Evolutionary conservation across 1,140 invertebrate species (phyloP), one percentile per base, ranked within the genome.

Genomic region (Batillaria attramentaria): DNA sequence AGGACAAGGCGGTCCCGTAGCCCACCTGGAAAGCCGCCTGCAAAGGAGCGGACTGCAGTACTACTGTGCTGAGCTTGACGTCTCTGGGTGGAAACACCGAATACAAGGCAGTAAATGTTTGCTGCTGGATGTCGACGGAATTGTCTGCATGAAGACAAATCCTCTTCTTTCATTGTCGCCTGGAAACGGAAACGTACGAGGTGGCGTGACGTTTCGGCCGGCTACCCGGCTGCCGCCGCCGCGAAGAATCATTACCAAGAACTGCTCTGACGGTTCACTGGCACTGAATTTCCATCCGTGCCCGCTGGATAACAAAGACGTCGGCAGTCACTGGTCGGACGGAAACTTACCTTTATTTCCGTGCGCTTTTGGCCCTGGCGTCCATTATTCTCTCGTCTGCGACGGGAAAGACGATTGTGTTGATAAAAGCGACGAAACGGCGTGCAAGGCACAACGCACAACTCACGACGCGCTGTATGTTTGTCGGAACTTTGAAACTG

Each of bases 311-410:
- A n/a, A n/a, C n/a, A n/a, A n/a, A 1, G 54, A 16, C 18, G 18
- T n/a, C 18, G 2, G 10, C 41, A 13, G 6, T 1, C 16, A 41
- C 1, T 1, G 24, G 57, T 39, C 54, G 2, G n/a, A n/a, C 8
- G 42, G 5, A 39, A 41, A 31, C 35, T 62, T 75, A 35, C 20
- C 72, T 16, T 54, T 62, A 57, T 75, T 75, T 28, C 33, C 39
- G 18, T 75, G 72, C 24, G 39, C 41, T 18, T 41, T 57, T 33
- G 54, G 54, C 8, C 57, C 20, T 20, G 35, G 37, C 18, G 35
- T 80, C 33, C 54, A 72, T 35, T 77, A 72, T n/a, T 28, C 74
- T 3, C 50, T 77, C n/a, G 72, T 81, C 42, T 81, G 80, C 72
- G 77, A 81, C 37, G 80, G 80, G 0, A 50, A 76, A 6, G 6